Base-by-base conservation (phyloP, 2,888 invertebrate genomes). In the Lordiphosa andalusiaca region DNA sequence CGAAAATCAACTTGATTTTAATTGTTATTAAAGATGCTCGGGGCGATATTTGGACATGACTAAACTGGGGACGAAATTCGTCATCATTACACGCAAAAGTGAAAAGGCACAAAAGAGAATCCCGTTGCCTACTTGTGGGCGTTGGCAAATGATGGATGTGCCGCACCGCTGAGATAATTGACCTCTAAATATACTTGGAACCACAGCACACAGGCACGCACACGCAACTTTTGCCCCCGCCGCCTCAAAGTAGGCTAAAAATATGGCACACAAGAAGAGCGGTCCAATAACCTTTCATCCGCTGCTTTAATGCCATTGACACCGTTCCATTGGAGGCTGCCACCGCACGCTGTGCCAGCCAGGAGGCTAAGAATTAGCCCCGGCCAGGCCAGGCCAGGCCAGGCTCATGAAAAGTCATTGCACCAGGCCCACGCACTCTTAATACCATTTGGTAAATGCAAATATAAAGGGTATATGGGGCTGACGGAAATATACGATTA, bases 221-320 rank as follows among this genome's bases (percentile, higher is more conserved):
- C 46, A 48, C 25, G 35, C 9, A 21, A 39, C 63, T 60, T 56
- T 56, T 47, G 53, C 50, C 60, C 44, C 64, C 73, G 71, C 64
- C 73, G 71, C 73, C 78, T 49, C 63, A 75, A 80, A 80, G 82
- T 80, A 80, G 78, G 82, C 78, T 82, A 80, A 71, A 74, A 78
- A 78, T 74, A 74, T 81, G 68, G 81, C 72, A 71, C 71, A 49
- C 13, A 50, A 52, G 49, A 53, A 44, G 48, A 30, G 16, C 36
- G 70, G 82, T 73, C 69, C 82, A 80, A 82, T 73, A 82, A 78
- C 80, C 80, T 80, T 78, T 56, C 44, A 16, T 37, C 16, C 41
- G 41, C 47, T 35, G 51, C 54, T 35, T 59, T 55, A 51, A 33
- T 64, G 61, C 67, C 81, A 81, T 73, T 77, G 81, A 77, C 81